phyloP scores from a whole-genome alignment of 2,797 vertebrate genomes.

The Periparus ater region DNA sequence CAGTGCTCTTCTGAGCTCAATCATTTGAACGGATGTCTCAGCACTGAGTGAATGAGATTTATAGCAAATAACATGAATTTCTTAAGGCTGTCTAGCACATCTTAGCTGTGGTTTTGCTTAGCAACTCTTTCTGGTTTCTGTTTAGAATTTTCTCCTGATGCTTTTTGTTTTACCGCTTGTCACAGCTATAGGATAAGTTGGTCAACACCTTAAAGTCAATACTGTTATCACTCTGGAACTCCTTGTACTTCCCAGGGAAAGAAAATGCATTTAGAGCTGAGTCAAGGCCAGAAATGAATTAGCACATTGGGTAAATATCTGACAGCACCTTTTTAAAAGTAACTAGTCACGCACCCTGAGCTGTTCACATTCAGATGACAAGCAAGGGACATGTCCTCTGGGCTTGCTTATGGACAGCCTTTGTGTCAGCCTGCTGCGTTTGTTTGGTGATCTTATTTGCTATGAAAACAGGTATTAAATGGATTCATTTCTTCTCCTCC shows the following conservation, averaged over 20 bases:
- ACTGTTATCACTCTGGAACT: slow-evolving; percentile 14
- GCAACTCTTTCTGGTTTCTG: not conserved
- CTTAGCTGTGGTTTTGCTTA: not conserved
- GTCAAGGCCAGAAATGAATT: not conserved
- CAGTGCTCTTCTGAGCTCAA: not conserved
- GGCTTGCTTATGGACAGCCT: not conserved
- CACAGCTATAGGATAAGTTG: not conserved
- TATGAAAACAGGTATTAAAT: not conserved
- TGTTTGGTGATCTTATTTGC: not conserved
- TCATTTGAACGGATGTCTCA: not conserved
- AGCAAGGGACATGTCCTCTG: not conserved
- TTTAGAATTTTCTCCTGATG: not conserved
- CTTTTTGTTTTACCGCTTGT: not conserved
- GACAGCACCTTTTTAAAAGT: not conserved
- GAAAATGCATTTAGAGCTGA: slow-evolving; percentile 1
- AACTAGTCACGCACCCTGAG: not conserved
- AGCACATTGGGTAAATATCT: slow-evolving; percentile 2
- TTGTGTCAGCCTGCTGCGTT: not conserved
- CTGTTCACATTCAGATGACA: not conserved
- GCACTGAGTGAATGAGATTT: not conserved
- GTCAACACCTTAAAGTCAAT: not conserved
- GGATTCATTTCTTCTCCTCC: not conserved
- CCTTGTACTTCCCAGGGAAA: not conserved
- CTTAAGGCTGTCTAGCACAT: not conserved
- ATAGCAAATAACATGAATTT: not conserved